These are phyloP conservation scores for cattle (Bos taurus) DNA, from an alignment of 2,113 vertebrate genomes.

Conservation along the genomic window DNA sequence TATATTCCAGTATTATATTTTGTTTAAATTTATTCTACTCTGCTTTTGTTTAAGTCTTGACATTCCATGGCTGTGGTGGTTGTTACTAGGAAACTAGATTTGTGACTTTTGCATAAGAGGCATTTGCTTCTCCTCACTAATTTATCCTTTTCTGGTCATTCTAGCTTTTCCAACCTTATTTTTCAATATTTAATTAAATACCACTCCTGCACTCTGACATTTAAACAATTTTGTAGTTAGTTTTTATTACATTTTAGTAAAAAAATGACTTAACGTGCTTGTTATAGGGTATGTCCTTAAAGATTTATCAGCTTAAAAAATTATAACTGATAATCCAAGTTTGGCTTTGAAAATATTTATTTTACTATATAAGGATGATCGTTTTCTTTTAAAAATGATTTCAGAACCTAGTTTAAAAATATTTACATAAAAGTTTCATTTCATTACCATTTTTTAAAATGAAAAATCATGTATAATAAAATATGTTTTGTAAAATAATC, in stretches of 20 bases:
- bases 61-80: not conserved
- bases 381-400: not conserved
- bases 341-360: not conserved
- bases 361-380: not conserved
- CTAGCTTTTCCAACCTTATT: not conserved
- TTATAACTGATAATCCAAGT: not conserved
- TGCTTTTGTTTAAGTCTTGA: not conserved
- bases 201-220: not conserved
- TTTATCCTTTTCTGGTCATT: not conserved
- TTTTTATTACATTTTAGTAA: not conserved
- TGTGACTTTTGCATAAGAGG: not conserved
- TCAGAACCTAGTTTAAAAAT: not conserved
- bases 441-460: not conserved
- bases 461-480: not conserved
- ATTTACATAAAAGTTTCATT: not conserved
- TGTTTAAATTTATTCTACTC: not conserved
- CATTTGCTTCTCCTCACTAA: not conserved
- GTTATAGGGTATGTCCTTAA: not conserved
- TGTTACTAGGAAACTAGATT: not conserved
- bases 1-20: not conserved
- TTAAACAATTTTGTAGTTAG: not conserved
- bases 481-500: not conserved
- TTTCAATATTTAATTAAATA: not conserved
- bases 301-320: not conserved
- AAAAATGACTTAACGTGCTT: not conserved